Percentiles rank a stretch among this genome's conserved stretches.
Conservation (phyloP, 2,113 vertebrate genomes). For the Morone chrysops region DNA sequence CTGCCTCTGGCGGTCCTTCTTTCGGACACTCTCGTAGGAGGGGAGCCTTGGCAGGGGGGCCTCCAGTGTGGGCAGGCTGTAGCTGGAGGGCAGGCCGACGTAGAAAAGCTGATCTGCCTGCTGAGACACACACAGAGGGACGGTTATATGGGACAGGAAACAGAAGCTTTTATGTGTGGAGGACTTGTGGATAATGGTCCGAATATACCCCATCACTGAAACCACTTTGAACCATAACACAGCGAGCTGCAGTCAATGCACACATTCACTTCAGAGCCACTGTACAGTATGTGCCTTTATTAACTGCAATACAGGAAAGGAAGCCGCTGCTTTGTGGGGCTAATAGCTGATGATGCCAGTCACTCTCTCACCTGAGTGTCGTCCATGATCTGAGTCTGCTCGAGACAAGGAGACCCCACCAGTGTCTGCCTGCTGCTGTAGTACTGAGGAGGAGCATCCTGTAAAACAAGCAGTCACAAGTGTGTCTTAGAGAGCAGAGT, state of each 20-base stretch:
- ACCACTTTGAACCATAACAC: background rate
- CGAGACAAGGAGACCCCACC: slow-evolving; percentile 76
- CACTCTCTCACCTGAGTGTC: slow-evolving; percentile 73
- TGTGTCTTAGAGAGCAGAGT: background rate
- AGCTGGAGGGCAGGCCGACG: slow-evolving; percentile 83
- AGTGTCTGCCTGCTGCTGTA: slow-evolving; percentile 88
- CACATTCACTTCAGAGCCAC: background rate
- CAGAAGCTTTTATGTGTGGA: slow-evolving; percentile 19
- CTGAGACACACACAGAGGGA: slow-evolving; percentile 36
- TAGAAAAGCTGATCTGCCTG: slow-evolving; percentile 85
- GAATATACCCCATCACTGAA: background rate
- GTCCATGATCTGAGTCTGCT: slow-evolving; percentile 59
- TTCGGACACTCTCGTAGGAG: slow-evolving; percentile 86
- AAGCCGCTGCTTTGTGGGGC: background rate
- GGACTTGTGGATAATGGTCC: background rate
- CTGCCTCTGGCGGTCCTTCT: slow-evolving; percentile 88
- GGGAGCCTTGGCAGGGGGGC: slow-evolving; percentile 82
- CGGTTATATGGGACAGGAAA: slow-evolving; percentile 23
- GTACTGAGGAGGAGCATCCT: slow-evolving; percentile 83
- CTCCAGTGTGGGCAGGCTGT: slow-evolving; percentile 81
- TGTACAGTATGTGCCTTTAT: background rate
- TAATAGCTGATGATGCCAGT: background rate
- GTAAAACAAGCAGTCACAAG: slow-evolving; percentile 42
- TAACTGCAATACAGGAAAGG: background rate
- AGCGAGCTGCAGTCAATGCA: background rate